Evolutionary conservation across 2,797 vertebrate genomes (phyloP).

Genomic region (Echeneis naucrates): DNA sequence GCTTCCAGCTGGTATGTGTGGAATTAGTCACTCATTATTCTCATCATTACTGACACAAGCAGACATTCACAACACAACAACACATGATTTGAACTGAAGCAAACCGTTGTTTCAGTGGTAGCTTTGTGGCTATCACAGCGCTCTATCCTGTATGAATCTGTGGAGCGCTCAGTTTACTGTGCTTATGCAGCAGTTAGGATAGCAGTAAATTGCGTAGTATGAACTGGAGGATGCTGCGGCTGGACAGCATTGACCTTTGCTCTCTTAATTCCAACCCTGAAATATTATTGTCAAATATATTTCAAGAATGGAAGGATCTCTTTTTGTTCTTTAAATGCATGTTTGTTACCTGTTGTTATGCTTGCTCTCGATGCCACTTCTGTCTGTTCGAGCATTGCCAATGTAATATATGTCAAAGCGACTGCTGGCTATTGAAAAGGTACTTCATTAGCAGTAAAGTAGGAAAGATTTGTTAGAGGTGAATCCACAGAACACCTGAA

Average conservation of each 20-base stretch:
- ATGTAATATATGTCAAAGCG: conserved; percentile 1
- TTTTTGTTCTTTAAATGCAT: neutral
- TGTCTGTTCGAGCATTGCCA: neutral
- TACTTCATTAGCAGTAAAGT: conserved; percentile 8
- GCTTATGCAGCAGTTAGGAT: conserved; percentile 55
- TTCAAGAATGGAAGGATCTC: conserved; percentile 3
- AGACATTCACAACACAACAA: conserved; percentile 53
- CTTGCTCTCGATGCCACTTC: neutral
- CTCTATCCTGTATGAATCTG: conserved; percentile 30
- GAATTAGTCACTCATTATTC: conserved; percentile 79
- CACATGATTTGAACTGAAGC: conserved; percentile 58
- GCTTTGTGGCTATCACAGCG: conserved; percentile 46
- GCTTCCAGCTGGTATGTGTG: conserved; percentile 68
- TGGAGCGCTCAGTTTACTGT: conserved; percentile 45
- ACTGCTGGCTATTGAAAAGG: neutral
- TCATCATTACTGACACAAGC: conserved; percentile 72
- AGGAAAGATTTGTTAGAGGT: conserved; percentile 24
- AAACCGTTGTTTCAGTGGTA: conserved; percentile 66
- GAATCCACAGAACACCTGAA: conserved; percentile 44
- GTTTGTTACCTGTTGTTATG: conserved; percentile 26
- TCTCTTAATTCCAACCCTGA: conserved; percentile 33
- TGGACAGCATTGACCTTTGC: conserved; percentile 52
- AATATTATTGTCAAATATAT: conserved; percentile 30
- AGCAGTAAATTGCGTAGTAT: conserved; percentile 48
- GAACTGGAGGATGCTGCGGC: conserved; percentile 61